Percentiles rank a stretch among this genome's conserved stretches.
phyloP scores from a whole-genome alignment of 2,888 invertebrate species.

The Scaptodrosophila latifasciaeformis region DNA sequence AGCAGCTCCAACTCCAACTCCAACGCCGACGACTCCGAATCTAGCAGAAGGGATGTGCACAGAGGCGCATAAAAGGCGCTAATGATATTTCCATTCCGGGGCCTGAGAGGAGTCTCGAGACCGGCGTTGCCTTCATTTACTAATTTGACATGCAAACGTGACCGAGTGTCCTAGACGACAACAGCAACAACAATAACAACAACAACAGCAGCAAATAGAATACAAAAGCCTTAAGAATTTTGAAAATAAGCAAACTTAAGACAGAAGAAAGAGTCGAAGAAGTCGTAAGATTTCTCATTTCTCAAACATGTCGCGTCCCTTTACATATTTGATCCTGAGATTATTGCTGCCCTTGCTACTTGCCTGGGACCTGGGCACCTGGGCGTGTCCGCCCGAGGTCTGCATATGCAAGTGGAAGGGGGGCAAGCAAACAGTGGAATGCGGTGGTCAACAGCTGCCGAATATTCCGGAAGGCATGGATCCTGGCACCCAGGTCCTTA shows the following conservation, averaged over 20 bases:
- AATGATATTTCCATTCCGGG: slow-evolving; percentile 36
- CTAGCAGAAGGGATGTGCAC: neutral
- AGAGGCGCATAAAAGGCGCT: slow-evolving; percentile 36
- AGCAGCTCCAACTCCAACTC: neutral
- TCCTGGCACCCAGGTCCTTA: slow-evolving; percentile 89
- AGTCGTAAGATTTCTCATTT: slow-evolving; percentile 2
- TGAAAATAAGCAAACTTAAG: slow-evolving; percentile 1
- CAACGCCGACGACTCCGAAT: neutral
- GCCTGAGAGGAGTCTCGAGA: slow-evolving; percentile 27
- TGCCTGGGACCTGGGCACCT: neutral
- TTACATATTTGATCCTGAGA: too few species aligned
- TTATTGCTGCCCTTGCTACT: slow-evolving; percentile 15
- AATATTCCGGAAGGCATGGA: slow-evolving; percentile 87
- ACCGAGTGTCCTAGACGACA: slow-evolving; percentile 38
- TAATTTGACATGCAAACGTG: slow-evolving; percentile 66
- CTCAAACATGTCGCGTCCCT: neutral
- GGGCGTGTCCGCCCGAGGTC: slow-evolving; percentile 81
- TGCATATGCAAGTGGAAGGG: slow-evolving; percentile 95
- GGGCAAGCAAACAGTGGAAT: slow-evolving; percentile 93
- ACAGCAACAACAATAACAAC: slow-evolving; percentile 1
- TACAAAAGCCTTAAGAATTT: neutral
- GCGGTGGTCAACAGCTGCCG: slow-evolving; percentile 85
- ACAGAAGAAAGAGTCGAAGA: slow-evolving; percentile 1
- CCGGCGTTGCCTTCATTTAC: slow-evolving; percentile 34
- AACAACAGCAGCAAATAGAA: slow-evolving; percentile 3